Percentiles rank a stretch among this genome's conserved stretches.
These are phyloP conservation scores for Platalea minor DNA, from an alignment of 2,797 vertebrate species.

Conservation along the genomic window DNA sequence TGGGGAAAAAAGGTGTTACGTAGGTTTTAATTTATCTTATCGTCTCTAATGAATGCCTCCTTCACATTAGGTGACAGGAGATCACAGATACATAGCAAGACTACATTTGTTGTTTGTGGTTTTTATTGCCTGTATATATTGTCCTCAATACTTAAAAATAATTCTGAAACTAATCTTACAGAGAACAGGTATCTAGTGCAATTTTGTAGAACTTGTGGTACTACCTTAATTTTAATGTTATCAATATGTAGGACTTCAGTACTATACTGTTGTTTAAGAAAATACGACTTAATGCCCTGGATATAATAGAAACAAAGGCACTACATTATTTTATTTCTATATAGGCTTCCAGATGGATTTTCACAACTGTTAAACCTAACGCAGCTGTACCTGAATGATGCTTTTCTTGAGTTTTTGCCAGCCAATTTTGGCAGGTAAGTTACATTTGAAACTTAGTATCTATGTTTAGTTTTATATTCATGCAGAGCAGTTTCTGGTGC, in stretches of 20 bases:
- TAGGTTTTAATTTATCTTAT: not conserved
- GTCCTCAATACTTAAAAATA: not conserved
- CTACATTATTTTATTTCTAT: not conserved
- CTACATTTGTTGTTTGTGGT: not conserved
- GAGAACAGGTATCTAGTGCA: not conserved
- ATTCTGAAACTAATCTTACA: not conserved
- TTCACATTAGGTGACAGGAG: not conserved
- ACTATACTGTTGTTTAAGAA: not conserved
- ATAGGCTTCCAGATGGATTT: conserved; percentile 96
- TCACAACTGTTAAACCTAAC: conserved; percentile 95
- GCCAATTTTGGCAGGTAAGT: conserved; percentile 96
- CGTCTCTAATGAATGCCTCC: not conserved
- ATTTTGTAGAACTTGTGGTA: not conserved
- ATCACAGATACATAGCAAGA: not conserved
- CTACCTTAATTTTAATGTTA: not conserved
- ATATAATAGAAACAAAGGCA: not conserved
- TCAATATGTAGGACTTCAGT: not conserved
- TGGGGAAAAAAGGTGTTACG: not conserved
- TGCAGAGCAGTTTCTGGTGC: not conserved
- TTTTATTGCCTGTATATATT: not conserved
- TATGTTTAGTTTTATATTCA: not conserved
- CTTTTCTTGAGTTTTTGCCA: conserved; percentile 96
- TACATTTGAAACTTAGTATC: not conserved
- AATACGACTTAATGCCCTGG: not conserved
- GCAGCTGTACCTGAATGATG: conserved; percentile 97